Conservation (phyloP, 2,113 vertebrate species). For the Sakesphorus luctuosus region DNA sequence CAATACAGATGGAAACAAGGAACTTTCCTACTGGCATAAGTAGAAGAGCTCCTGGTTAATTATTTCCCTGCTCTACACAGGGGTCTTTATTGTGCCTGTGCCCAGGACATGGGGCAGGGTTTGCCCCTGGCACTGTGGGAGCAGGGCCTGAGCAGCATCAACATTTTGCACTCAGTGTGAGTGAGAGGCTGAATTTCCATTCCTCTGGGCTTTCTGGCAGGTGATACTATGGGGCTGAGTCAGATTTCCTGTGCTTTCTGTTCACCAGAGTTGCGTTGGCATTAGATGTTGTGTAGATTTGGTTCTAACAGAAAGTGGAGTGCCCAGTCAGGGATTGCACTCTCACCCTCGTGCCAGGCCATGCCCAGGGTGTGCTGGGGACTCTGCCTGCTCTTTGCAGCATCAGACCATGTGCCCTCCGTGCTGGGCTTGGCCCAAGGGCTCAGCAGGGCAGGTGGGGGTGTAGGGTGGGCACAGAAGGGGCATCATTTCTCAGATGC, state of each 20-base stretch:
- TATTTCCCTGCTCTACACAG: background rate
- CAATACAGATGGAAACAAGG: background rate
- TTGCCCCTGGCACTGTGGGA: background rate
- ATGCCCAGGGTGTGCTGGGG: background rate
- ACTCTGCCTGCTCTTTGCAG: background rate
- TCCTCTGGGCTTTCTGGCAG: background rate
- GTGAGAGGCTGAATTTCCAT: background rate
- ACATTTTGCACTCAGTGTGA: background rate
- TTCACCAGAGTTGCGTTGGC: background rate
- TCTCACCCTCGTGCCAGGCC: background rate
- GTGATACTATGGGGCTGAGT: background rate
- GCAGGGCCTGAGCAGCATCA: background rate
- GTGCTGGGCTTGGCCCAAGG: background rate
- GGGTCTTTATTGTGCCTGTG: background rate
- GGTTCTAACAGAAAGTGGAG: background rate
- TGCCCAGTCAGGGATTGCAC: background rate
- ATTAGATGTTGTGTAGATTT: background rate
- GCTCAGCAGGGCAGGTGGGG: background rate
- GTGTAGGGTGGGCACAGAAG: background rate
- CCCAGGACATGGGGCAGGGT: background rate
- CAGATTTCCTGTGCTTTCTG: slow-evolving; percentile 18
- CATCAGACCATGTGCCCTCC: fast-evolving
- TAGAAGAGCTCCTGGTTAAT: background rate
- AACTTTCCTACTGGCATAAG: background rate
- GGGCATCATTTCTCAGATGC: background rate